These are phyloP conservation scores for Macrophya alboannulata DNA, from an alignment of 2,888 invertebrate species.

Conservation along the genomic window DNA sequence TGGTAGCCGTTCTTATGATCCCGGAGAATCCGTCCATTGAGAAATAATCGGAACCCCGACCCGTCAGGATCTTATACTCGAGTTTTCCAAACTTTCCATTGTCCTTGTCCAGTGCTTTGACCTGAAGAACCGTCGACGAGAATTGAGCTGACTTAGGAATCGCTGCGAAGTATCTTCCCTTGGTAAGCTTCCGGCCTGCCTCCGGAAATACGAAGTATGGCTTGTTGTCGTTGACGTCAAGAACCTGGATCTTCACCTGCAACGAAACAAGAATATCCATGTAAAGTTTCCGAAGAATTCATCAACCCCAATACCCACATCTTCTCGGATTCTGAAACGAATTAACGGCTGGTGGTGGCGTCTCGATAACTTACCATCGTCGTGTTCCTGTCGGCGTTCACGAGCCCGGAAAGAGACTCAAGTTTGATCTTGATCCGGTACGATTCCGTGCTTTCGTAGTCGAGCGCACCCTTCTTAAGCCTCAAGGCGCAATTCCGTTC, in stretches of 20 bases:
- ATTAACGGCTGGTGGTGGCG: not conserved
- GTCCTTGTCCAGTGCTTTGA: slow-evolving; percentile 93
- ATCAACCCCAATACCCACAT: not conserved
- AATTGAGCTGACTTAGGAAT: slow-evolving; percentile 88
- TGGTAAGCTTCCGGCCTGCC: slow-evolving; percentile 82
- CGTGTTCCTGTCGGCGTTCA: slow-evolving; percentile 89
- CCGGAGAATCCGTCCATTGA: slow-evolving; percentile 89
- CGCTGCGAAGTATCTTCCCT: slow-evolving; percentile 90
- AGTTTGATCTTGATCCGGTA: slow-evolving; percentile 90
- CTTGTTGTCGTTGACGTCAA: slow-evolving; percentile 94
- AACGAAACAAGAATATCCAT: slow-evolving; percentile 47
- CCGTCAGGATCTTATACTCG: slow-evolving; percentile 84
- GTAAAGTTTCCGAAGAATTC: not conserved
- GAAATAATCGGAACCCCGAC: slow-evolving; percentile 85
- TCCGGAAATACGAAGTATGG: slow-evolving; percentile 91
- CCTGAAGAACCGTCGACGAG: slow-evolving; percentile 89
- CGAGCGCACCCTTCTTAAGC: slow-evolving; percentile 87
- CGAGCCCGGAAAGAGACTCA: slow-evolving; percentile 90
- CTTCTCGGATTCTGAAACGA: not conserved
- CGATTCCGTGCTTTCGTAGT: slow-evolving; percentile 89
- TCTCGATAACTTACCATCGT: slow-evolving; percentile 81
- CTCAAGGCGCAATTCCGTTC: slow-evolving; percentile 92
- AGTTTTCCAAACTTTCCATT: slow-evolving; percentile 92
- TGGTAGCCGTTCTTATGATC: slow-evolving; percentile 88
- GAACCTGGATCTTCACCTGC: slow-evolving; percentile 89